phyloP scores from a whole-genome alignment of 2,797 vertebrate species.

The Rhynchotus rufescens region DNA sequence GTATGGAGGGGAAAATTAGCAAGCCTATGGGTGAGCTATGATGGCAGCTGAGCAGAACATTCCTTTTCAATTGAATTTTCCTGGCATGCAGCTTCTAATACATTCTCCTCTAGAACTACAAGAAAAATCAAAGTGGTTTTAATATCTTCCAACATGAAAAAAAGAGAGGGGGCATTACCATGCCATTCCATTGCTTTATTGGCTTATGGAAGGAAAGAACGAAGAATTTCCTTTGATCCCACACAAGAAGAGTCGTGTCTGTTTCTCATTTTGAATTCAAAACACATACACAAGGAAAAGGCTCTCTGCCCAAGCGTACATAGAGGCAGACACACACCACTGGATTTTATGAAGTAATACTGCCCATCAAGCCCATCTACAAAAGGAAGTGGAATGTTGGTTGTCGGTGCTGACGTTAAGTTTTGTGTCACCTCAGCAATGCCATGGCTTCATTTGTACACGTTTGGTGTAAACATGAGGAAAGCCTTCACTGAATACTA shows the following conservation, averaged over 20 bases:
- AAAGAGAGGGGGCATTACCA: background rate
- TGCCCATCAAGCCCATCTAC: accelerated
- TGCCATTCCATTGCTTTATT: conserved; percentile 25
- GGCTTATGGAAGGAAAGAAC: conserved; percentile 1
- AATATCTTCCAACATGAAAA: background rate
- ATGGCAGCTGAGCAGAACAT: conserved; percentile 23
- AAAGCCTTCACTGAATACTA: background rate
- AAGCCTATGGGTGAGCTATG: background rate
- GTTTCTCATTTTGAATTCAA: conserved; percentile 1
- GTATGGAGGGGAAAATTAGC: background rate
- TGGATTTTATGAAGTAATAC: background rate
- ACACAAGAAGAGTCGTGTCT: background rate
- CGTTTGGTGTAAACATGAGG: background rate
- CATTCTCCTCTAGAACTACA: background rate
- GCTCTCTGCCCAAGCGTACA: background rate
- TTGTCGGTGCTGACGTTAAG: background rate
- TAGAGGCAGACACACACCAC: background rate
- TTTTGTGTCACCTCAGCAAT: background rate
- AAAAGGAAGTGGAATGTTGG: background rate
- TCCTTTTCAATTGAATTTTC: conserved; percentile 41
- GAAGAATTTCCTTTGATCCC: conserved; percentile 21
- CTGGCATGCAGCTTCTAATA: conserved; percentile 18
- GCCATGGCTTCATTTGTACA: background rate
- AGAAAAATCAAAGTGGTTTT: conserved; percentile 29
- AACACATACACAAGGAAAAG: background rate